A percentile compares a stretch with the other conserved stretches of the same genome.
phyloP scores from a whole-genome alignment of 2,113 vertebrate genomes.

The Ophthalmolycus amberensis region DNA sequence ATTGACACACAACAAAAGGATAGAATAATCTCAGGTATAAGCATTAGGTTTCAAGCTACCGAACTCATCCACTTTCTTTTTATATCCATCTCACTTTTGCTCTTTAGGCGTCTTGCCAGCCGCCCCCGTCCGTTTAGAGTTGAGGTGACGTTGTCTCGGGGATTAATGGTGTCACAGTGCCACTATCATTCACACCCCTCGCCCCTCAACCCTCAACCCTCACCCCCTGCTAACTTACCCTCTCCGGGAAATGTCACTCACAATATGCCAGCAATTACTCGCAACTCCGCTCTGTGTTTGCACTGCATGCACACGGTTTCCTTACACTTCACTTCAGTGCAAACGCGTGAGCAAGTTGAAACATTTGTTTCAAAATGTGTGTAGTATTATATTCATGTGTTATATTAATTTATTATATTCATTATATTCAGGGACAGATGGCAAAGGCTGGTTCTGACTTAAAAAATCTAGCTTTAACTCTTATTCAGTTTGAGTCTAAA shows the following conservation, averaged over 20 bases:
- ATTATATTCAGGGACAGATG: conserved; percentile 48
- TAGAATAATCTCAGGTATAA: not conserved
- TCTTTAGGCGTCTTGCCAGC: conserved; percentile 35
- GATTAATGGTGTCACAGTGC: conserved; percentile 63
- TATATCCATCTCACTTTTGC: conserved; percentile 14
- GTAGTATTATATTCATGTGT: conserved; percentile 28
- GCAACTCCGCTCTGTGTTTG: conserved; percentile 36
- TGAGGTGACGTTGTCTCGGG: conserved; percentile 35
- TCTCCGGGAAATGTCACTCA: conserved; percentile 61
- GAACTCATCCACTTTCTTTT: conserved; percentile 31
- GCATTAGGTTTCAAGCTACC: conserved; percentile 34
- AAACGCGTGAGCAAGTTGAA: conserved; percentile 23
- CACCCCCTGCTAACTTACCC: not conserved
- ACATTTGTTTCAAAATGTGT: conserved; percentile 13
- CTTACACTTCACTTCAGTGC: conserved; percentile 17
- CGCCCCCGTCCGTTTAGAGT: conserved; percentile 29
- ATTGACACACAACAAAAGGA: not conserved
- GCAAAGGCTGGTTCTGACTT: conserved; percentile 26
- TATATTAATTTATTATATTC: conserved; percentile 40
- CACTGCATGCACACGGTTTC: conserved; percentile 2
- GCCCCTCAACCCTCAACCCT: conserved; percentile 23
- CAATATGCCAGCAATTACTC: conserved; percentile 67
- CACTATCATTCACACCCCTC: conserved; percentile 52
- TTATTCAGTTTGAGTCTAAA: conserved; percentile 25
- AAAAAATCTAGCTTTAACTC: conserved; percentile 35